Evolutionary conservation across 1,140 invertebrate genomes (phyloP).

Genomic region (Anastatus disparis): DNA sequence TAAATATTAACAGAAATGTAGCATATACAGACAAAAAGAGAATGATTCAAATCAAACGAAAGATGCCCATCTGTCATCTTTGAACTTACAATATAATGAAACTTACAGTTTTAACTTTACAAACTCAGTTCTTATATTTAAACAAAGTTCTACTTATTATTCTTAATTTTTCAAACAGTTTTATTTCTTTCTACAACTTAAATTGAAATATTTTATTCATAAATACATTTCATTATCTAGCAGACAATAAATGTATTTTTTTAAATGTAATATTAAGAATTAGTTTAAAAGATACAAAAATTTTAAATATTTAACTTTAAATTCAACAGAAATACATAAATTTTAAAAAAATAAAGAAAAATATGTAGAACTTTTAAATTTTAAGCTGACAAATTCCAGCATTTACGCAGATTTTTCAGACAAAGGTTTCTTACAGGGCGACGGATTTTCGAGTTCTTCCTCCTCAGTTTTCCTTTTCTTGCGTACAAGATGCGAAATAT

Average conservation of each 20-base stretch:
- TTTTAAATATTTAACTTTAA: no score
- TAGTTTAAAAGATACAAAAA: no score
- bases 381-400: background rate
- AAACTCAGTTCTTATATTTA: background rate
- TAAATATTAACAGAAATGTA: slow-evolving; percentile 9
- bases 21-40: slow-evolving; percentile 1
- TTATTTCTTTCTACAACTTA: no score
- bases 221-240: no score
- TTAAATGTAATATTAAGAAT: background rate
- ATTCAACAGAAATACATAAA: no score
- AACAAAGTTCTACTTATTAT: background rate
- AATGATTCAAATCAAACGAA: background rate
- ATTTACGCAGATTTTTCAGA: slow-evolving; percentile 35
- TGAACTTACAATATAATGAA: background rate
- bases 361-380: background rate
- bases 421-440: slow-evolving; percentile 67
- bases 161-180: slow-evolving; percentile 4
- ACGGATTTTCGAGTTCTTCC: slow-evolving; percentile 54
- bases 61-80: background rate
- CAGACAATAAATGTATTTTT: no score
- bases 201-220: no score
- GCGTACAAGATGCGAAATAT: slow-evolving; percentile 80
- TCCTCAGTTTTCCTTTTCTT: slow-evolving; percentile 77
- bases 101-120: slow-evolving; percentile 19
- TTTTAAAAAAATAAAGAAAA: background rate